Evolutionary conservation across 2,888 invertebrate genomes (phyloP).

Genomic region (Rhimphoctona megacephalus): DNA sequence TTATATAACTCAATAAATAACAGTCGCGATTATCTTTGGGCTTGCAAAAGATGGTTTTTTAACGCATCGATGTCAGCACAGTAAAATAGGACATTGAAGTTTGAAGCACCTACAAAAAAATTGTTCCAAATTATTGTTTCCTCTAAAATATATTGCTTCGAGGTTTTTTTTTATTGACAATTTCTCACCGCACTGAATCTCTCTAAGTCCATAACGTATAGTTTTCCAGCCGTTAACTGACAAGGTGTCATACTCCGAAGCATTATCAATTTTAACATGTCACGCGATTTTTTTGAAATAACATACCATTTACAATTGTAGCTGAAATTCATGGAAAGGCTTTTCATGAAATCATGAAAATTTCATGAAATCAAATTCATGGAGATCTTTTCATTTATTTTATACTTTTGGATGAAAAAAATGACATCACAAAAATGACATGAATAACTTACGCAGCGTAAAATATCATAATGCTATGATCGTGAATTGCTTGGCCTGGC

Average conservation of each 20-base stretch:
- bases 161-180: not conserved
- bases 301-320: slow-evolving; percentile 58
- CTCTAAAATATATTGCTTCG: not conserved
- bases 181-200: slow-evolving; percentile 53
- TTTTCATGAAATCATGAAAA: not conserved
- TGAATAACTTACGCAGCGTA: slow-evolving; percentile 52
- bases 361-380: not conserved
- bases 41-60: not conserved
- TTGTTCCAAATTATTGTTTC: not conserved
- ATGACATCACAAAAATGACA: not conserved
- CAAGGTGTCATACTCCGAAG: slow-evolving; percentile 56
- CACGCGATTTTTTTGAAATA: slow-evolving; percentile 45
- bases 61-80: slow-evolving; percentile 58
- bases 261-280: slow-evolving; percentile 52
- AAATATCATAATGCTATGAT: slow-evolving; percentile 52
- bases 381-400: not conserved
- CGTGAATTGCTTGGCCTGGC: slow-evolving; percentile 55
- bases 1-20: not conserved
- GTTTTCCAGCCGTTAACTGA: slow-evolving; percentile 60
- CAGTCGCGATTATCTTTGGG: not conserved
- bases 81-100: slow-evolving; percentile 65
- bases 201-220: slow-evolving; percentile 59
- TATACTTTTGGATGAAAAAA: not conserved
- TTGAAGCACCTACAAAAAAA: slow-evolving; percentile 54
- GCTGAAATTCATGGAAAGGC: slow-evolving; percentile 8